Percentiles rank a stretch among this genome's conserved stretches.
phyloP scores from a whole-genome alignment of 2,113 vertebrate genomes.

The Perca flavescens region DNA sequence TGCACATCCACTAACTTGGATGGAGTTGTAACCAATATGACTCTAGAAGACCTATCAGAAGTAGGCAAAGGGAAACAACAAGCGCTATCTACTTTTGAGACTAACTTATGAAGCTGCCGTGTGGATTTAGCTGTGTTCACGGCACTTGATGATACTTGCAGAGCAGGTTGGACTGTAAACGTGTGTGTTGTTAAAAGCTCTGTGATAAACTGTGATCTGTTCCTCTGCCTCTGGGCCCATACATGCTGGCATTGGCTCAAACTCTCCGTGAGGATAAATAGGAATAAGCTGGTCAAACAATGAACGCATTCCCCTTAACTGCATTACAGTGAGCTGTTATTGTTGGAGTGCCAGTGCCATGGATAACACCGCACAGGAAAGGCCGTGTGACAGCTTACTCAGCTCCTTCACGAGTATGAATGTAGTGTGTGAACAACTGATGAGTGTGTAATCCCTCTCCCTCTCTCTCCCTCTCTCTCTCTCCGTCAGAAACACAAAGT shows the following conservation, averaged over 20 bases:
- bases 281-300: neutral
- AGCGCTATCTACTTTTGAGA: too few species aligned
- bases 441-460: neutral
- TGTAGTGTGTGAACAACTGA: neutral
- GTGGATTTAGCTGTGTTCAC: too few species aligned
- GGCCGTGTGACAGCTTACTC: neutral
- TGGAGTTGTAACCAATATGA: too few species aligned
- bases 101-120: too few species aligned
- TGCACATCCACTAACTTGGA: too few species aligned
- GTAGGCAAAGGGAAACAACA: too few species aligned
- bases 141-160: too few species aligned
- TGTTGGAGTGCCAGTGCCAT: neutral
- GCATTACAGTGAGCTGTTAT: neutral
- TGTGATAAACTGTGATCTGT: neutral
- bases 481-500: constrained; percentile 93
- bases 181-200: neutral
- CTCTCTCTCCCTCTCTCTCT: neutral
- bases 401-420: neutral
- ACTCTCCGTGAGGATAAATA: neutral
- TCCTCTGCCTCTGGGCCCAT: neutral
- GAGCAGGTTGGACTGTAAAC: too few species aligned
- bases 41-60: too few species aligned
- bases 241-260: neutral
- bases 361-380: neutral
- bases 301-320: neutral